phyloP scores from a whole-genome alignment of 2,113 vertebrate genomes.

The Clupea harengus region DNA sequence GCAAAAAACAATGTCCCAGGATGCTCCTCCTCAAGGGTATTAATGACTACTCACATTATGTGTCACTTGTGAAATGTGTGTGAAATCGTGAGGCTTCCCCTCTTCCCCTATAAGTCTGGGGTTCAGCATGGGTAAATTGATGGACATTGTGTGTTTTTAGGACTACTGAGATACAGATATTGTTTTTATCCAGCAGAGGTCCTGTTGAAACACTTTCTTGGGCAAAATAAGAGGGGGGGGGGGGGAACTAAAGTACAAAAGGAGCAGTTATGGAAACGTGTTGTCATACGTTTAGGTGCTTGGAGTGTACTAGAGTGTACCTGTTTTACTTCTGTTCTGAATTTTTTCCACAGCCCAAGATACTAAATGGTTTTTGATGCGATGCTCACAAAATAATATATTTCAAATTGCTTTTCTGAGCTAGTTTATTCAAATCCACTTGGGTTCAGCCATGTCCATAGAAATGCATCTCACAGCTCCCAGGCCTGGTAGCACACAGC shows the following conservation, averaged over 20 bases:
- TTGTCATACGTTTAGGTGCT: neutral
- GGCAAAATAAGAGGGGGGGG: too few species aligned
- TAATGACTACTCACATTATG: neutral
- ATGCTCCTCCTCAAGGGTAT: neutral
- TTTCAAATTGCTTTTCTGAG: neutral
- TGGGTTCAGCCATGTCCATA: neutral
- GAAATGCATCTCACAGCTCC: constrained; percentile 33
- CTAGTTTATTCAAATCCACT: neutral
- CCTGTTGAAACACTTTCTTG: too few species aligned
- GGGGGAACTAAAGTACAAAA: too few species aligned
- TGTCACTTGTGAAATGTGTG: too few species aligned
- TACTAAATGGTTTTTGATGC: neutral
- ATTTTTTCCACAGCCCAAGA: neutral
- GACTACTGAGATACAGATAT: too few species aligned
- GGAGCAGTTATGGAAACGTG: neutral
- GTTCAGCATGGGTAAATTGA: too few species aligned
- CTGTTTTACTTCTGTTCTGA: neutral
- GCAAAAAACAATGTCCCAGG: neutral
- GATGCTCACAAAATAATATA: neutral
- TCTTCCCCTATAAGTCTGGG: too few species aligned
- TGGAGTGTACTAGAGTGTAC: neutral
- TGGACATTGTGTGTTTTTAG: too few species aligned
- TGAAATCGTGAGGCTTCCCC: too few species aligned
- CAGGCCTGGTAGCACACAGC: constrained; percentile 32
- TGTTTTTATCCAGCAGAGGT: too few species aligned